Evolutionary conservation across 1,140 invertebrate genomes (phyloP).

Genomic region (Penaeus vannamei): DNA sequence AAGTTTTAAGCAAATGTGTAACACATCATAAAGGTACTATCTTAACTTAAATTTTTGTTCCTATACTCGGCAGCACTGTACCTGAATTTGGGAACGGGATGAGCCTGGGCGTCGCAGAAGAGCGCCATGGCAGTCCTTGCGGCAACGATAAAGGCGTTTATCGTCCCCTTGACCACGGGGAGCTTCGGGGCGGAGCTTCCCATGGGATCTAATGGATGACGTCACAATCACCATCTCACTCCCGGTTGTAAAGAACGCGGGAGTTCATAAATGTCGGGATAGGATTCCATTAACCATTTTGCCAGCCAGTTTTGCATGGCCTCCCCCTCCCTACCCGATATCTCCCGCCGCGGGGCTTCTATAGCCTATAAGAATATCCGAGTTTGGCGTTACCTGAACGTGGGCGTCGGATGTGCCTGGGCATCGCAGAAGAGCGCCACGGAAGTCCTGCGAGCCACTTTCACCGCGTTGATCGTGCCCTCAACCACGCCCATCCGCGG

Average conservation of each 20-base stretch:
- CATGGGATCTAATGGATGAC: conserved; percentile 62
- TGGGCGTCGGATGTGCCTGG: conserved; percentile 56
- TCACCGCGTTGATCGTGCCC: conserved; percentile 67
- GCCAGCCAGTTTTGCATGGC: no score
- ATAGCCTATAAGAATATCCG: no score
- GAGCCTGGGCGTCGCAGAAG: conserved; percentile 69
- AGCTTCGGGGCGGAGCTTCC: conserved; percentile 67
- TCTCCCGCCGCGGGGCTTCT: no score
- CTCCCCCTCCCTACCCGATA: no score
- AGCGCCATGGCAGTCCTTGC: conserved; percentile 40
- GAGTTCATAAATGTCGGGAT: no score
- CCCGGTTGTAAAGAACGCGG: no score
- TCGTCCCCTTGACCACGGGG: conserved; percentile 68
- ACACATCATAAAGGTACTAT: no score
- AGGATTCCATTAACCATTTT: no score
- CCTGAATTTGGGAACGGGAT: conserved; percentile 69
- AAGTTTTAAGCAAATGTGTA: no score
- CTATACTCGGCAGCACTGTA: conserved; percentile 53
- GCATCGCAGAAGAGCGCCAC: conserved; percentile 69
- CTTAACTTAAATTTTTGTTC: no score
- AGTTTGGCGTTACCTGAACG: conserved; percentile 69
- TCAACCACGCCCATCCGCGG: conserved; percentile 68
- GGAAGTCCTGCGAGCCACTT: conserved; percentile 27
- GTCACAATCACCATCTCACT: background rate
- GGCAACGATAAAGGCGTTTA: conserved; percentile 61